Base-by-base conservation (phyloP, 2,888 invertebrate species). In the Odontocolon sp. region DNA sequence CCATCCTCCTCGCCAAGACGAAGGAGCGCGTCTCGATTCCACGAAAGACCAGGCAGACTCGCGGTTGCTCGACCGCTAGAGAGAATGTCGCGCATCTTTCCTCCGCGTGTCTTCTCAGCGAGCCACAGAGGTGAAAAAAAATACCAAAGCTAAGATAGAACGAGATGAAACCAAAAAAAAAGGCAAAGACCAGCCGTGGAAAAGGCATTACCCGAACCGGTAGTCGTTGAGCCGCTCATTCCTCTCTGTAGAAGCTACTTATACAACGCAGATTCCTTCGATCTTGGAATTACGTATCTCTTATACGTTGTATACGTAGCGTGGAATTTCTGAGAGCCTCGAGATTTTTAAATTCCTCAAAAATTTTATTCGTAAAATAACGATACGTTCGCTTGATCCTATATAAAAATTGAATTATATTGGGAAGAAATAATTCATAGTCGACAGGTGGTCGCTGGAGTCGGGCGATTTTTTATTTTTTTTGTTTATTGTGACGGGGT, bases 21-120 rank as follows among this genome's bases (percentile, higher is more conserved):
- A 45, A 18, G 52, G 38, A 26, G 16, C 31, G 47, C 56, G 59
- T 68, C 61, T 54, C 61, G 73, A 61, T 73, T 73, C 73, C 26
- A 61, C 54, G 73, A 73, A 73, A 59, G 64, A 36, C 45, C 16
- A 56, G 63, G 33, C 47, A 50, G 26, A 26, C 45, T 47, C 63
- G 47, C 63, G 64, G 50, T 73, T 40, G 72, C 66, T 66, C 52
- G 59, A 61, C 73, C 67, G 57, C 67, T 52, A 45, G 47, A 28
- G 63, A 64, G 64, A 71, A 64, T 56, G 56, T 64, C 36, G 31
- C 67, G 26, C 57, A 14, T 33, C 47, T 36, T 33, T 33, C 2
- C 23, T 47, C 11, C 33, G 31, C 63, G 45, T 61, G 45, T 63
- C 33, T 26, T 28, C 16, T 1, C 21, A 14, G n/a, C 23, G 23